phyloP scores from a whole-genome alignment of 1,140 invertebrate species.

The Ostrea denselamellosa region DNA sequence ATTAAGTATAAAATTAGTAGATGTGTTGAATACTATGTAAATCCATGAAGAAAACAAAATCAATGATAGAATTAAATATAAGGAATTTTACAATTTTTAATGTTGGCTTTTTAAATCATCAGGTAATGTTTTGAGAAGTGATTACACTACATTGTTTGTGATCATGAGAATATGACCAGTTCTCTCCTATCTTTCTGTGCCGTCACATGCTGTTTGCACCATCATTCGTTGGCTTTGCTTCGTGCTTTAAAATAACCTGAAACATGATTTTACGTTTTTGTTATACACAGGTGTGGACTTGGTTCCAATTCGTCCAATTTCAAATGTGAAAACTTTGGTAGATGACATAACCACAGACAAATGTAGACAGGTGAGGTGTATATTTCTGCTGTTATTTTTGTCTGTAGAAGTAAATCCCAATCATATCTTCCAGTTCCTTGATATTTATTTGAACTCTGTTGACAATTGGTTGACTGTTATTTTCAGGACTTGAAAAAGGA shows the following conservation, averaged over 20 bases:
- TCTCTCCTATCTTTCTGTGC: no score
- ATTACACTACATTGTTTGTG: no score
- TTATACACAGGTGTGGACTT: slow-evolving; percentile 84
- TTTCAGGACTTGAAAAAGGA: slow-evolving; percentile 83
- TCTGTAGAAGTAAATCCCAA: not conserved
- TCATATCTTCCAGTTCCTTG: not conserved
- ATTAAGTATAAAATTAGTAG: no score
- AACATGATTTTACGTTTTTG: not conserved
- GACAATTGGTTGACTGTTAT: not conserved
- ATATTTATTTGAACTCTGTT: not conserved
- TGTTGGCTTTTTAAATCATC: no score
- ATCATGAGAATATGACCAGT: no score
- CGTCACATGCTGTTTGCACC: no score
- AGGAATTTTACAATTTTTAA: no score
- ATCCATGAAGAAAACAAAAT: no score
- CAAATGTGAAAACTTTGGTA: slow-evolving; percentile 91
- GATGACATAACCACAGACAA: slow-evolving; percentile 99
- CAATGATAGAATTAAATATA: no score
- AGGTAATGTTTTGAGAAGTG: no score
- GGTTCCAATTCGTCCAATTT: slow-evolving; percentile 95
- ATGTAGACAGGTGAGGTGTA: slow-evolving; percentile 80
- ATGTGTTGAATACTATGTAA: no score
- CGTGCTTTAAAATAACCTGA: not conserved
- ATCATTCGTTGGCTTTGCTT: no score
- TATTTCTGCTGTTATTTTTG: not conserved